phyloP scores from a whole-genome alignment of 2,888 invertebrate species.

The Dendrolimus houi region DNA sequence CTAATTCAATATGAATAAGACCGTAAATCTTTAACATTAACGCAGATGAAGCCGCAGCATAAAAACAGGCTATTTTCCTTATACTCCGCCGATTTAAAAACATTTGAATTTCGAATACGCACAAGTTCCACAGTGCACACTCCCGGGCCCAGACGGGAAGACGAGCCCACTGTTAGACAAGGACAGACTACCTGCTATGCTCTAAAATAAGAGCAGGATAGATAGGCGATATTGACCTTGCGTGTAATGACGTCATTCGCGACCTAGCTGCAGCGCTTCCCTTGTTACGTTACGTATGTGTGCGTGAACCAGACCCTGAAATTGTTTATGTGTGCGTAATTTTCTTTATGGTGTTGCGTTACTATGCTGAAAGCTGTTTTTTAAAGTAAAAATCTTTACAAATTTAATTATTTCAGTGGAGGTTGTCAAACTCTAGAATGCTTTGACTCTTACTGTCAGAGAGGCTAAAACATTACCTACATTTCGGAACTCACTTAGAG shows the following conservation, averaged over 20 bases:
- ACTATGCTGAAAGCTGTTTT: background rate
- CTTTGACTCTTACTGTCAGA: too few species aligned
- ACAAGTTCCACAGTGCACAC: constrained; percentile 28
- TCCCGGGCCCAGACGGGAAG: constrained; percentile 55
- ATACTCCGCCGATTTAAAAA: background rate
- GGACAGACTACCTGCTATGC: constrained; percentile 19
- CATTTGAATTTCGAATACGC: background rate
- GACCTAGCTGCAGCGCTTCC: constrained; percentile 75
- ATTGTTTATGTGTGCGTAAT: constrained; percentile 20
- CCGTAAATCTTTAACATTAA: too few species aligned
- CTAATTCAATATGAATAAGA: too few species aligned
- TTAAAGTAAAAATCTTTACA: too few species aligned
- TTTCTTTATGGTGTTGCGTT: constrained; percentile 3
- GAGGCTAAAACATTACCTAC: too few species aligned
- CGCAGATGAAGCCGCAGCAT: too few species aligned
- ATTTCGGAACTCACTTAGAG: too few species aligned
- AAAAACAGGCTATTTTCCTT: too few species aligned
- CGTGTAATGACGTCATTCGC: constrained; percentile 75
- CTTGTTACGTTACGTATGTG: constrained; percentile 28
- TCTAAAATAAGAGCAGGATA: constrained; percentile 29
- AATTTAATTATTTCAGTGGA: too few species aligned
- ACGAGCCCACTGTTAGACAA: constrained; percentile 41
- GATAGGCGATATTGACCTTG: constrained; percentile 71
- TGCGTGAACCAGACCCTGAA: constrained; percentile 72
- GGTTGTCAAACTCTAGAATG: too few species aligned